These are phyloP conservation scores for Electrophaes corylata DNA, from an alignment of 2,888 invertebrate species.

Conservation along the genomic window DNA sequence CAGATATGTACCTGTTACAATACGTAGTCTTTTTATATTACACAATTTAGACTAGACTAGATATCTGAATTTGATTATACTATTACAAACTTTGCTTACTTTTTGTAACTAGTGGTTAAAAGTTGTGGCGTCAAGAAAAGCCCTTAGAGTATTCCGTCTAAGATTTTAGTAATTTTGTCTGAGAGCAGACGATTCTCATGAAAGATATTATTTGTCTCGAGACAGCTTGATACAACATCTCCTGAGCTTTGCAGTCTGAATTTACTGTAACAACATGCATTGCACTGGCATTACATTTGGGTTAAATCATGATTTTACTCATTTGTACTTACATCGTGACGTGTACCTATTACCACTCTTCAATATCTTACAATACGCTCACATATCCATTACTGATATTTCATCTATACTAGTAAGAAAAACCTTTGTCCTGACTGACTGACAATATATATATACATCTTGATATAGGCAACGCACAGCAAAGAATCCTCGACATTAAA, in stretches of 20 bases:
- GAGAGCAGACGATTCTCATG: slow-evolving; percentile 36
- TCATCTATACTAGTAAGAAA: no score
- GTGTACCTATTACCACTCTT: no score
- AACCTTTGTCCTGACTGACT: no score
- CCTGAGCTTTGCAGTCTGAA: slow-evolving; percentile 29
- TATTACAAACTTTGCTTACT: not conserved
- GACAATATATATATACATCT: no score
- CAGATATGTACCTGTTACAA: no score
- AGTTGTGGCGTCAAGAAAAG: not conserved
- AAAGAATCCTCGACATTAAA: no score
- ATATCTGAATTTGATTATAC: no score
- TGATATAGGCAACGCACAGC: no score
- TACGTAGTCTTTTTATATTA: no score
- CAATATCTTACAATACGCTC: no score
- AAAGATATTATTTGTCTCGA: slow-evolving; percentile 36
- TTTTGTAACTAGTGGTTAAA: not conserved
- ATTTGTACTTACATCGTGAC: not conserved
- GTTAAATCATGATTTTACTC: slow-evolving; percentile 14
- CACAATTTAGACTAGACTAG: no score
- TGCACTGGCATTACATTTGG: slow-evolving; percentile 25
- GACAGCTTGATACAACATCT: slow-evolving; percentile 30
- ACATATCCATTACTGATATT: no score
- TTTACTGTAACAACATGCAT: slow-evolving; percentile 29
- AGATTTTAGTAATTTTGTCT: slow-evolving; percentile 34
- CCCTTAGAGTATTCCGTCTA: slow-evolving; percentile 20